phyloP scores from a whole-genome alignment of 2,113 vertebrate species.

The Heteronetta atricapilla region DNA sequence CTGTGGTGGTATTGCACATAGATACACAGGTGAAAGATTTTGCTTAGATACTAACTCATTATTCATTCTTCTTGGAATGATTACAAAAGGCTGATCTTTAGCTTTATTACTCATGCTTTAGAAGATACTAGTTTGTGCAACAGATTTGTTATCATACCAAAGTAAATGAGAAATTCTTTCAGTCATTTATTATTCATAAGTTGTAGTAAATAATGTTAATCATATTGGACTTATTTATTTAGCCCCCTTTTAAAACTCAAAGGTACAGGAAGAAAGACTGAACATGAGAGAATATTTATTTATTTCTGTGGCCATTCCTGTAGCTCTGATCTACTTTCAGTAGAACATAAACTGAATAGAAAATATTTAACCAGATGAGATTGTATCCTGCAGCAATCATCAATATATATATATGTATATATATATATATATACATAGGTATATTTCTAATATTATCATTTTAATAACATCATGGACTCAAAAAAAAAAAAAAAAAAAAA shows the following conservation, averaged over 20 bases:
- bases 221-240: neutral
- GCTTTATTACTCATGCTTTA: neutral
- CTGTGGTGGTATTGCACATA: neutral
- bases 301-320: neutral
- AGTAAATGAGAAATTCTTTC: neutral
- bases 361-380: neutral
- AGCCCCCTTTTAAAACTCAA: neutral
- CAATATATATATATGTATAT: neutral
- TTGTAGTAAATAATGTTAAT: neutral
- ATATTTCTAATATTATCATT: neutral
- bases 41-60: neutral
- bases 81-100: neutral
- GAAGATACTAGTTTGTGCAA: neutral
- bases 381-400: neutral
- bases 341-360: neutral
- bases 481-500: neutral
- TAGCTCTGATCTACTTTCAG: neutral
- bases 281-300: neutral
- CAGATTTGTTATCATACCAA: neutral
- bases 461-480: neutral
- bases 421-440: too few species aligned
- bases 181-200: neutral
- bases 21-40: neutral
- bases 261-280: neutral
- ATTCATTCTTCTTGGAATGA: neutral